These are phyloP conservation scores for Barypeithes pellucidus DNA, from an alignment of 2,888 invertebrate species.

Conservation along the genomic window DNA sequence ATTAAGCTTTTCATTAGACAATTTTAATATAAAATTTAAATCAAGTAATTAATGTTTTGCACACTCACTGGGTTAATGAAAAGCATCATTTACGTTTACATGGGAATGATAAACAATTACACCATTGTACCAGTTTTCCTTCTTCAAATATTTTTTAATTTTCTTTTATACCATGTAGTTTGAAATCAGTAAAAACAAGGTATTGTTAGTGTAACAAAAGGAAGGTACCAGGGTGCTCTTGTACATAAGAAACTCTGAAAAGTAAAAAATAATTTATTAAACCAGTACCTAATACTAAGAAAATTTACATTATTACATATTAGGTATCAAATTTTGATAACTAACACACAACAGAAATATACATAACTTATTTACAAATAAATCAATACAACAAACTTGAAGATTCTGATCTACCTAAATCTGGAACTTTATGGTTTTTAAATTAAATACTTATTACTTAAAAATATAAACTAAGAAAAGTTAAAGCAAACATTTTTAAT, in stretches of 20 bases:
- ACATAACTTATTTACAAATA: constrained; percentile 44
- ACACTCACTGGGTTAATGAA: constrained; percentile 14
- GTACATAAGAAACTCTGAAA: constrained; percentile 43
- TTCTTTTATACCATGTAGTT: neutral
- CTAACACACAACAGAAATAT: constrained; percentile 31
- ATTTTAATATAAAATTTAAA: constrained; percentile 14
- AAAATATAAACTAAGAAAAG: constrained; percentile 34
- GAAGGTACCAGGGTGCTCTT: neutral
- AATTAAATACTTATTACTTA: constrained; percentile 34
- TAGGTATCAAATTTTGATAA: constrained; percentile 38
- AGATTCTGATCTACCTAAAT: constrained; percentile 33
- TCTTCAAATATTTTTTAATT: neutral
- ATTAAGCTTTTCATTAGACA: constrained; percentile 43
- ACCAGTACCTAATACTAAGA: constrained; percentile 56
- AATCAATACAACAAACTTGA: constrained; percentile 28
- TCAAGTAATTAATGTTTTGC: constrained; percentile 16
- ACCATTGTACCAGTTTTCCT: constrained; percentile 13
- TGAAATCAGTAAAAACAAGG: neutral
- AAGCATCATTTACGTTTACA: constrained; percentile 11
- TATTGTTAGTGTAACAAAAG: neutral
- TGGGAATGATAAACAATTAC: constrained; percentile 19
- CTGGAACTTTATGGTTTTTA: constrained; percentile 39
- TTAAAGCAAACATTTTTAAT: constrained; percentile 48
- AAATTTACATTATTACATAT: constrained; percentile 42
- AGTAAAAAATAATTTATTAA: constrained; percentile 60